Conservation (phyloP, 1,140 invertebrate species). For the Habropoda laboriosa region DNA sequence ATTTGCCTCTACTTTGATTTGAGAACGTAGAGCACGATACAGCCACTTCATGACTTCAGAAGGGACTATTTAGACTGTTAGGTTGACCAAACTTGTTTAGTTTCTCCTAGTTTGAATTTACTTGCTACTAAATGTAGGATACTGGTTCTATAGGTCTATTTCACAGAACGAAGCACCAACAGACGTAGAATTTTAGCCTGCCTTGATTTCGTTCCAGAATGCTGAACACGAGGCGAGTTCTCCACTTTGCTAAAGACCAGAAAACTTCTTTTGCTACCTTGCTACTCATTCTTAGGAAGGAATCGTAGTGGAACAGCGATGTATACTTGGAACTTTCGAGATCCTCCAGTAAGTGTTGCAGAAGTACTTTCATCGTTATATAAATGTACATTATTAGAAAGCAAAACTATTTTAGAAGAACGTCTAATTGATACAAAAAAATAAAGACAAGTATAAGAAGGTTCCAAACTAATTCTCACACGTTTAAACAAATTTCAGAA, state of each 20-base stretch:
- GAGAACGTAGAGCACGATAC: not conserved
- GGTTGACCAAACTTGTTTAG: too few species aligned
- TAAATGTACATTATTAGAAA: too few species aligned
- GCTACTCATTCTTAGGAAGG: not conserved
- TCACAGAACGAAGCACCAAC: not conserved
- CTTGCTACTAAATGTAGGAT: not conserved
- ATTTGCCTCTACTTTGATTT: conserved; percentile 16
- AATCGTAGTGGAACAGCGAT: too few species aligned
- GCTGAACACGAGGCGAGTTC: not conserved
- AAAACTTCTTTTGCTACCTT: not conserved
- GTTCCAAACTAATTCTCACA: too few species aligned
- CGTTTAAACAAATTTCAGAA: too few species aligned
- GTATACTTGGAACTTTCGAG: too few species aligned
- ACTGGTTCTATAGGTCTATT: not conserved
- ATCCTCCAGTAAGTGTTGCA: too few species aligned
- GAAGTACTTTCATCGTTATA: too few species aligned
- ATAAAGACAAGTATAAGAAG: too few species aligned
- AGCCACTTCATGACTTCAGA: not conserved
- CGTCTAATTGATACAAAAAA: too few species aligned
- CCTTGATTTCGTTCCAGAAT: conserved; percentile 11
- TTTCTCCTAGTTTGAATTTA: not conserved
- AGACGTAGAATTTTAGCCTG: not conserved
- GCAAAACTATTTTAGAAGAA: too few species aligned
- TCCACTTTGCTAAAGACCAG: not conserved
- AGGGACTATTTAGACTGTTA: too few species aligned